Conservation (phyloP, 1,140 invertebrate species). For the Medauroidea extradentata region DNA sequence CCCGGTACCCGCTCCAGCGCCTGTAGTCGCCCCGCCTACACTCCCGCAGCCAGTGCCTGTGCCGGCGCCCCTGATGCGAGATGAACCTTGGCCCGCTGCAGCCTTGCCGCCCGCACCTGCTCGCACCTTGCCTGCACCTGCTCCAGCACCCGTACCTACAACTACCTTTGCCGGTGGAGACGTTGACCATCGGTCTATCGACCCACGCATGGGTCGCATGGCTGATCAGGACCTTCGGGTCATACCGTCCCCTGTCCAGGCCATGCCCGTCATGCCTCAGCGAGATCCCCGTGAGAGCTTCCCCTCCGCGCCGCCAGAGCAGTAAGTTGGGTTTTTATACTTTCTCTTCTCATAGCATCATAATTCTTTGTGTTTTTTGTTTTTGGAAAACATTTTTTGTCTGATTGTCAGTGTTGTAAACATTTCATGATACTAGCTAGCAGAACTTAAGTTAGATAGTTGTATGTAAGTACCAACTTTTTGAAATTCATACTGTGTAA, state of each 20-base stretch:
- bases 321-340: constrained; percentile 10
- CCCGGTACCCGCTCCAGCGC: constrained; percentile 22
- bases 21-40: constrained; percentile 20
- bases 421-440: no score
- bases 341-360: no score
- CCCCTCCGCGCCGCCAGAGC: constrained; percentile 9
- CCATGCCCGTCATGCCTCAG: background rate
- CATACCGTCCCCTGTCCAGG: background rate
- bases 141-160: constrained; percentile 20
- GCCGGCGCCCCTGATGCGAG: constrained; percentile 22
- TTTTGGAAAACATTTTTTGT: no score
- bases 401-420: no score
- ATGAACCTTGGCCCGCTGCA: background rate
- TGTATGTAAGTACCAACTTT: no score
- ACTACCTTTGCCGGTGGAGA: constrained; percentile 6
- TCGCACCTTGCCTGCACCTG: constrained; percentile 31
- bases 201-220: constrained; percentile 44
- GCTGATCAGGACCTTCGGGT: constrained; percentile 18
- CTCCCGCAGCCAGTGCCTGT: constrained; percentile 29
- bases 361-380: no score
- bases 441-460: no score
- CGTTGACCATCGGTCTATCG: constrained; percentile 47
- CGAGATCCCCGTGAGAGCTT: constrained; percentile 18
- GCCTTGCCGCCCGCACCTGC: background rate
- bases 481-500: no score